Conservation (phyloP, 2,113 vertebrate genomes). For the Eleginops maclovinus region DNA sequence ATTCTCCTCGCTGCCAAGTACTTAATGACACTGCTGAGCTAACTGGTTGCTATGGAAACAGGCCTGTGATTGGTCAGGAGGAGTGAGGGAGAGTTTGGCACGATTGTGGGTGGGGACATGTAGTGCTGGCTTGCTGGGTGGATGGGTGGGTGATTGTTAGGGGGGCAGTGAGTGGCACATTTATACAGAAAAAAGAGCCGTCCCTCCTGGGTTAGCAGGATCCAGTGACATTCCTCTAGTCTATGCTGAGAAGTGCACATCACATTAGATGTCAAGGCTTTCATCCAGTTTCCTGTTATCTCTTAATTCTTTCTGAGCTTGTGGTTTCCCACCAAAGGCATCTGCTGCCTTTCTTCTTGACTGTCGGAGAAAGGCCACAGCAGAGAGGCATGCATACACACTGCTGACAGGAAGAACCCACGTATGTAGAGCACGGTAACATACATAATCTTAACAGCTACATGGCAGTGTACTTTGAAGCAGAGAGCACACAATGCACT, state of each 20-base stretch:
- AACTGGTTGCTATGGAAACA: constrained; percentile 81
- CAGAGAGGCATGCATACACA: not conserved
- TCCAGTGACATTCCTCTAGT: constrained; percentile 56
- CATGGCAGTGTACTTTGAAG: constrained; percentile 38
- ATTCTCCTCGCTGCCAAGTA: constrained; percentile 77
- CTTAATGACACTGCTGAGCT: constrained; percentile 80
- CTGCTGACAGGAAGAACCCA: constrained; percentile 28
- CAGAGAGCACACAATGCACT: constrained; percentile 20
- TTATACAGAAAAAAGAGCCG: constrained; percentile 22
- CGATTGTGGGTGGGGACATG: constrained; percentile 53
- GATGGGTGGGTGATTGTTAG: constrained; percentile 21
- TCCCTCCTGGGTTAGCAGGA: constrained; percentile 33
- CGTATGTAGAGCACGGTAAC: constrained; percentile 15
- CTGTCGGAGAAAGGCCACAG: constrained; percentile 23
- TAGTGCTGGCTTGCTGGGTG: constrained; percentile 41
- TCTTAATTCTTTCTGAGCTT: constrained; percentile 9
- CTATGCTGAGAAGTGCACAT: constrained; percentile 9
- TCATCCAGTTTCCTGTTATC: constrained; percentile 4
- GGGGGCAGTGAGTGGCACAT: constrained; percentile 40
- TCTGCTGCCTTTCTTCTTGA: constrained; percentile 24
- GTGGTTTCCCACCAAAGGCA: constrained; percentile 12
- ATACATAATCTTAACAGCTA: not conserved
- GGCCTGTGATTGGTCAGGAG: constrained; percentile 75
- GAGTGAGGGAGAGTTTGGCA: constrained; percentile 66
- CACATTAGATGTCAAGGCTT: constrained; percentile 23